Evolutionary conservation across 1,140 invertebrate species (phyloP), one percentile per base, ranked within the genome.

Genomic region (Ruditapes philippinarum): DNA sequence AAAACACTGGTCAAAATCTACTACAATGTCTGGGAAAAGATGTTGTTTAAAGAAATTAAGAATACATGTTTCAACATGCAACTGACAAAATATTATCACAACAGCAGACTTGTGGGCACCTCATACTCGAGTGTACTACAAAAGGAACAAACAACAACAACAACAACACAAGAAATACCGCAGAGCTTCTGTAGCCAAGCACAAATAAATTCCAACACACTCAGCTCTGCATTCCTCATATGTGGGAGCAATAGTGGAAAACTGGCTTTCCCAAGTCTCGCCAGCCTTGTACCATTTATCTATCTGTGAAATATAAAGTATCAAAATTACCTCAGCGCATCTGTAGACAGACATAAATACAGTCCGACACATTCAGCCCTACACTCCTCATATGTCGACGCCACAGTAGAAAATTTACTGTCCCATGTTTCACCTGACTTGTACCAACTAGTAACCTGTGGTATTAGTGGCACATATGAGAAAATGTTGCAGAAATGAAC

Each of bases 211-310:
- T 0, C 98, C 99, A 12, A 99, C 98, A 91, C 98, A 98, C 96
- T 99, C 99, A 1, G 99, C 99, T 91, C 98, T 97, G 93, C 99
- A 99, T 96, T 99, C 99, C 95, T 99, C 99, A 95, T 98, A 98
- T 0, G 98, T 97, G 14, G 98, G 98, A 40, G 98, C 97, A n/a
- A 99, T 96, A 1, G 97, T 97, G 0, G 98, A 97, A 95, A 99
- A 99, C 93, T 98, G 97, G 14, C 98, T 97, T 95, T 99, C 98
- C 95, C 98, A 99, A 0, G 98, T 98, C 95, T 99, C 98, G 0
- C 98, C 98, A 5, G 97, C 96, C 80, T 97, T 91, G 89, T 95
- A 95, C 93, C 94, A 95, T 19, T 87, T 92, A 19, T 31, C 91
- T 25, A 95, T 94, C 94, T 95, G 76, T 25, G 86, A 86, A 45